A percentile compares a stretch with the other conserved stretches of the same genome.
phyloP scores from a whole-genome alignment of 2,797 vertebrate genomes.

The Rhinatrema bivittatum region DNA sequence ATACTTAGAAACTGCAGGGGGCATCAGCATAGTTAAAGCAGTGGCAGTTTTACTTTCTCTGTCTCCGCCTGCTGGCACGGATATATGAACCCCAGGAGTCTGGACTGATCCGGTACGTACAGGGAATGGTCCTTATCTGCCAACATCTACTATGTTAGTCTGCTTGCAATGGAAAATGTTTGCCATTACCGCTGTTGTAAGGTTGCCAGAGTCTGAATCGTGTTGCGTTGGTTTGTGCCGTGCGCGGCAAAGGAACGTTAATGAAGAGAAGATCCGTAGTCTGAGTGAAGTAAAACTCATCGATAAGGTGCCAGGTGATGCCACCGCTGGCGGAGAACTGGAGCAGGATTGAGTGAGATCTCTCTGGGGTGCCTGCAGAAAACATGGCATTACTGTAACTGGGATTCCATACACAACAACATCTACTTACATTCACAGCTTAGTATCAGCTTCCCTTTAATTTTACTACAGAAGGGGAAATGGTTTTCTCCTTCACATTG shows the following conservation, averaged over 20 bases:
- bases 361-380: slow-evolving; percentile 78
- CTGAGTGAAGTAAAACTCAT: slow-evolving; percentile 94
- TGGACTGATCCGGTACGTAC: too few species aligned
- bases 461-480: not conserved
- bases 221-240: slow-evolving; percentile 86
- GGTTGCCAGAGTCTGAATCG: slow-evolving; percentile 95
- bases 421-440: not conserved
- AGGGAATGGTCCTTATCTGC: too few species aligned
- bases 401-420: not conserved
- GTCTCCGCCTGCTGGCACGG: too few species aligned
- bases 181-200: slow-evolving; percentile 90
- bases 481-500: not conserved
- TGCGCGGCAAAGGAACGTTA: slow-evolving; percentile 78
- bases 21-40: too few species aligned
- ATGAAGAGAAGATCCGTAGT: slow-evolving; percentile 89
- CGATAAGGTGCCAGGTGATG: slow-evolving; percentile 90
- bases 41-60: too few species aligned
- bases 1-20: too few species aligned
- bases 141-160: too few species aligned
- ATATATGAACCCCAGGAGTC: too few species aligned
- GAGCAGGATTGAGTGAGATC: slow-evolving; percentile 88
- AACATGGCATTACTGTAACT: not conserved
- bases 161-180: too few species aligned
- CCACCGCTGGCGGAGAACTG: slow-evolving; percentile 92
- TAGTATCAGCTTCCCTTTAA: not conserved